These are phyloP conservation scores for Dissostichus mawsoni DNA, from an alignment of 2,113 vertebrate genomes.

Conservation along the genomic window DNA sequence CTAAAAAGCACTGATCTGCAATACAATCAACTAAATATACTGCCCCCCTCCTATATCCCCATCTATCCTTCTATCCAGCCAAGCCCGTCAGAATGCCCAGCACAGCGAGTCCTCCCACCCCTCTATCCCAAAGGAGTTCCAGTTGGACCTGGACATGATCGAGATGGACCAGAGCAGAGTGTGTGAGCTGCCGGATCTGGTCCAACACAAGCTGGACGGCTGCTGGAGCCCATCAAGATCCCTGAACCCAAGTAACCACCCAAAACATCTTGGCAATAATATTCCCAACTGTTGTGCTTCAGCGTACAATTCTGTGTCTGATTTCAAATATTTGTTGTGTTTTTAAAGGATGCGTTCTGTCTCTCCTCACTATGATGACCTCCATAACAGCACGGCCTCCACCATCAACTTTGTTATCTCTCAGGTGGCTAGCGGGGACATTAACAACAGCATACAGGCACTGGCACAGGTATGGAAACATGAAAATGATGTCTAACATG, in stretches of 20 bases:
- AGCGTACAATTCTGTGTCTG: background rate
- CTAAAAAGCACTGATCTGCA: slow-evolving; percentile 26
- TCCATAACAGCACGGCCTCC: slow-evolving; percentile 97
- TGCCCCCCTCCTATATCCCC: background rate
- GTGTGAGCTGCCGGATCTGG: slow-evolving; percentile 94
- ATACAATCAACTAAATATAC: background rate
- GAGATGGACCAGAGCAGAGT: slow-evolving; percentile 92
- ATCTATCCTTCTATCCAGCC: slow-evolving; percentile 79
- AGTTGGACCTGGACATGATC: slow-evolving; percentile 97
- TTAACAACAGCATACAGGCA: slow-evolving; percentile 96
- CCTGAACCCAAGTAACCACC: slow-evolving; percentile 91
- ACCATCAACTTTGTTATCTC: slow-evolving; percentile 99
- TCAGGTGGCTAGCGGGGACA: slow-evolving; percentile 97
- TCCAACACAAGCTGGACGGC: slow-evolving; percentile 97
- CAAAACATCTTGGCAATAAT: no score
- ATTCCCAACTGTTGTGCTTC: no score
- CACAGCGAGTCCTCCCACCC: slow-evolving; percentile 85
- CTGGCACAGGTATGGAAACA: slow-evolving; percentile 90
- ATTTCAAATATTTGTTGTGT: background rate
- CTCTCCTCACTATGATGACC: slow-evolving; percentile 95
- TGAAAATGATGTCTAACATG: no score
- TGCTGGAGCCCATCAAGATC: slow-evolving; percentile 95
- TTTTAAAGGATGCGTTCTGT: slow-evolving; percentile 89
- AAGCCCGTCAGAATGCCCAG: slow-evolving; percentile 92
- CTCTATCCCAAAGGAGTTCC: slow-evolving; percentile 93